Evolutionary conservation across 1,140 invertebrate species (phyloP).

Genomic region (Apolygus lucorum): DNA sequence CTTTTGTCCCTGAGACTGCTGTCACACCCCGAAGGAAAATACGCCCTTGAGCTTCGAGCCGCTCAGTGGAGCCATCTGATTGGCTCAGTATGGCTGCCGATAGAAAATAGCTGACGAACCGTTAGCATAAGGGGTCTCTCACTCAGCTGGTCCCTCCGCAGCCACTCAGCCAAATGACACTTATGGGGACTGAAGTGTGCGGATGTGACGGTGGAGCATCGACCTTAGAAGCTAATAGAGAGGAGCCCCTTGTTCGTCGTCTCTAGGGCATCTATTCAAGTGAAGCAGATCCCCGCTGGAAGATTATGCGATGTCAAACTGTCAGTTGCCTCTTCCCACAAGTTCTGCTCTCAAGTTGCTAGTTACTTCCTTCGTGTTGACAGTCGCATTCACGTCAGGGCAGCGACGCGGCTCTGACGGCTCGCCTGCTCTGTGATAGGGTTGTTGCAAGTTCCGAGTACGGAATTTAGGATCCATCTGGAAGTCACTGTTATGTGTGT

Average conservation of each 20-base stretch:
- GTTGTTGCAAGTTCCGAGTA: too few relatives aligned
- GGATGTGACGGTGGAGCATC: not conserved
- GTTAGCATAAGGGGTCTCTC: not conserved
- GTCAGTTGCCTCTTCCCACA: not conserved
- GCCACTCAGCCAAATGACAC: not conserved
- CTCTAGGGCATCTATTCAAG: not conserved
- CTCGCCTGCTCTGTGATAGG: too few relatives aligned
- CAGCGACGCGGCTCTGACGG: too few relatives aligned
- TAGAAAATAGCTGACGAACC: not conserved
- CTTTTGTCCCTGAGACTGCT: too few relatives aligned
- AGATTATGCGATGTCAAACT: not conserved
- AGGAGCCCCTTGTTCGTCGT: not conserved
- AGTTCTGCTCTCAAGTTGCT: not conserved
- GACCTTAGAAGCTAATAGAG: not conserved
- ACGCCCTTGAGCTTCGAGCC: too few relatives aligned
- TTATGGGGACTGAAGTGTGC: not conserved
- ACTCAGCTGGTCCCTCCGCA: not conserved
- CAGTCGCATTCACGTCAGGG: not conserved
- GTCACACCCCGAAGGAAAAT: too few relatives aligned
- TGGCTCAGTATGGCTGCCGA: too few relatives aligned
- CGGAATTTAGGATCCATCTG: too few relatives aligned
- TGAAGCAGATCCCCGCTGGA: not conserved
- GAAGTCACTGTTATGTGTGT: too few relatives aligned
- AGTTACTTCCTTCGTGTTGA: not conserved
- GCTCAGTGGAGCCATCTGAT: too few relatives aligned